phyloP scores from a whole-genome alignment of 2,888 invertebrate genomes.

The Harpagoxenus sublaevis region DNA sequence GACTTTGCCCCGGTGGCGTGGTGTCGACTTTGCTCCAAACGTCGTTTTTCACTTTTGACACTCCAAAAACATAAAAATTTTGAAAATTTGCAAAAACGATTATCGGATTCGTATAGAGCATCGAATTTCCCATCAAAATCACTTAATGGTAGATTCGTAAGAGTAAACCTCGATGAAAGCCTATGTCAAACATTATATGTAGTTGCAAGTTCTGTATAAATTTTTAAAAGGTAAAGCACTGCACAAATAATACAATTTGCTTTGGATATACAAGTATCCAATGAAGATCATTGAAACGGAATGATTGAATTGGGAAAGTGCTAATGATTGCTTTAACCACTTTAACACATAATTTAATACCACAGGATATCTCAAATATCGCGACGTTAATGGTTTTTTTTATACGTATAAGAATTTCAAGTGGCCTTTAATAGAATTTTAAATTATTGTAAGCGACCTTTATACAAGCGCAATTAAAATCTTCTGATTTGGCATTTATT shows the following conservation, averaged over 20 bases:
- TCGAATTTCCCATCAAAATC: no score
- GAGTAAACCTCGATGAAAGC: no score
- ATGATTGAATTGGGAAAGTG: background rate
- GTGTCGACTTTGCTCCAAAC: no score
- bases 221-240: background rate
- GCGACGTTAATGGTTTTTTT: background rate
- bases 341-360: background rate
- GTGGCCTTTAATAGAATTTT: background rate
- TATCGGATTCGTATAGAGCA: no score
- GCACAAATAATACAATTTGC: background rate
- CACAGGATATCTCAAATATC: background rate
- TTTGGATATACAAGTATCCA: background rate
- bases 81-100: no score
- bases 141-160: no score
- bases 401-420: background rate
- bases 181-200: background rate
- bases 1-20: no score
- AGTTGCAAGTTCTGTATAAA: constrained; percentile 4
- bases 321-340: background rate
- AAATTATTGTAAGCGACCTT: background rate
- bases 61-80: no score
- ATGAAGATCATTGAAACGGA: background rate
- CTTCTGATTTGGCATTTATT: background rate
- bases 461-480: background rate
- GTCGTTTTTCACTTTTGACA: no score